Conservation (phyloP, 2,113 vertebrate genomes). For the Typhlomys cinereus region DNA sequence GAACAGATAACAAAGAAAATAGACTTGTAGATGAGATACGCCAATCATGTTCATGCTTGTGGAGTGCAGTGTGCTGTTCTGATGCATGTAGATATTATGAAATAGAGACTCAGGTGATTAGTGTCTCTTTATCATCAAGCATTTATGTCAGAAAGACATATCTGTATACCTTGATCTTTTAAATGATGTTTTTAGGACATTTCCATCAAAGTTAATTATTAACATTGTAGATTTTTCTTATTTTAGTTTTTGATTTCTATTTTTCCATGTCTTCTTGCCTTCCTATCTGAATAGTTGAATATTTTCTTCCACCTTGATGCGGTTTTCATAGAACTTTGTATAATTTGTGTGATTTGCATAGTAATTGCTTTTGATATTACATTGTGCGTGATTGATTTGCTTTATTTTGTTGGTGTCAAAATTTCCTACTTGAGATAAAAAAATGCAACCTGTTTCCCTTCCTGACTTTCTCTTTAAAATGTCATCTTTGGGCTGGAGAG, state of each 20-base stretch:
- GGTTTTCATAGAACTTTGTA: neutral
- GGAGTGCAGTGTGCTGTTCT: neutral
- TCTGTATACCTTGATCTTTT: neutral
- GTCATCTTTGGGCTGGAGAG: neutral
- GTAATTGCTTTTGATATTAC: neutral
- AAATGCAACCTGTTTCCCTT: neutral
- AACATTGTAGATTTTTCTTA: neutral
- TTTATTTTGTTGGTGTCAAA: neutral
- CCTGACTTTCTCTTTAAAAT: neutral
- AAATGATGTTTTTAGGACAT: neutral
- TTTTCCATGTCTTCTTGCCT: neutral
- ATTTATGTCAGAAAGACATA: neutral
- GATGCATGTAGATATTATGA: neutral
- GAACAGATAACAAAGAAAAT: neutral
- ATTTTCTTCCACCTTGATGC: neutral
- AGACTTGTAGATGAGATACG: neutral
- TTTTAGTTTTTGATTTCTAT: neutral
- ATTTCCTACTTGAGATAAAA: neutral
- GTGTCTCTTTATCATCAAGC: neutral
- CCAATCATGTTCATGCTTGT: neutral
- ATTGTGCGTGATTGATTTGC: neutral
- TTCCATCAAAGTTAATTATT: conserved; percentile 6
- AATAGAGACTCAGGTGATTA: neutral
- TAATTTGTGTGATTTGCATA: neutral
- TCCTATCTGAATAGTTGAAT: neutral